These are phyloP conservation scores for Rhabdophis nuchalis DNA, from an alignment of 2,797 vertebrate genomes.

Conservation along the genomic window DNA sequence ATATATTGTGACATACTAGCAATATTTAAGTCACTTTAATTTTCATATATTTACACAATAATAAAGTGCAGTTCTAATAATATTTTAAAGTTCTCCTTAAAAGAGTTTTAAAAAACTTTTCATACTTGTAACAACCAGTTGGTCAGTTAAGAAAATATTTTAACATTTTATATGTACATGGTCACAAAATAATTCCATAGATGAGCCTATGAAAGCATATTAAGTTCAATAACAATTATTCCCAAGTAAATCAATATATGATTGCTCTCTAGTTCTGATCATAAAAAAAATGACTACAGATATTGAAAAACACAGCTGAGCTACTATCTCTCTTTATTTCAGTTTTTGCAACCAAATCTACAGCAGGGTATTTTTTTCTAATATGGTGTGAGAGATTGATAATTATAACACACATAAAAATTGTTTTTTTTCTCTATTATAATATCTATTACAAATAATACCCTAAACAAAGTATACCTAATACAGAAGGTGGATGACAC, in stretches of 20 bases:
- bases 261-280: background rate
- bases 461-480: slow-evolving; percentile 19
- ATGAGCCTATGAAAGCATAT: background rate
- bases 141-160: background rate
- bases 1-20: background rate
- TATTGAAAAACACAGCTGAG: background rate
- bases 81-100: slow-evolving; percentile 14
- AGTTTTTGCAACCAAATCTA: background rate
- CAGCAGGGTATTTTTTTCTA: background rate
- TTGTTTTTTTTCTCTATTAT: background rate
- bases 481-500: background rate
- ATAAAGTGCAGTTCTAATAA: background rate
- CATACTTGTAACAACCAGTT: background rate
- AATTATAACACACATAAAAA: background rate
- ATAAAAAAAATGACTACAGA: background rate
- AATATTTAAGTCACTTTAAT: background rate
- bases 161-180: background rate
- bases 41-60: background rate
- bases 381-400: slow-evolving; percentile 17
- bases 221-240: background rate
- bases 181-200: background rate
- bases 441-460: slow-evolving; percentile 24
- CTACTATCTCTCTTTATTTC: background rate
- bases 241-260: background rate
- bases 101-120: slow-evolving; percentile 7